phyloP scores from a whole-genome alignment of 2,888 invertebrate genomes.

The Drosophila diplacantha region DNA sequence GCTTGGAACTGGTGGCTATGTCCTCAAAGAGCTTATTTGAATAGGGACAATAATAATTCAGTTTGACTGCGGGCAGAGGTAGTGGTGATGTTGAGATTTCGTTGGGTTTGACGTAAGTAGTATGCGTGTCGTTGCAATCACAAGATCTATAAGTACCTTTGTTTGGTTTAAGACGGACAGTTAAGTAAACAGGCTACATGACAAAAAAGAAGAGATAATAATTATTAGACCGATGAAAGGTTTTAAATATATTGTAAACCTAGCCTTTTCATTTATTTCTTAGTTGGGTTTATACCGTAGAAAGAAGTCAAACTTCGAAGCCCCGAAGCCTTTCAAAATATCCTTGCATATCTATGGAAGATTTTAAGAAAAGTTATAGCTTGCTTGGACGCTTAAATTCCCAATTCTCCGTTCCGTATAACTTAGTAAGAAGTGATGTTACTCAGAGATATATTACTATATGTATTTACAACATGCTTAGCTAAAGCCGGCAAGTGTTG shows the following conservation, averaged over 20 bases:
- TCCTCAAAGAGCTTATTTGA: constrained; percentile 51
- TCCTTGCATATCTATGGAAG: constrained; percentile 17
- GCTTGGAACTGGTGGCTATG: constrained; percentile 23
- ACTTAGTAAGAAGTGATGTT: too few relatives aligned
- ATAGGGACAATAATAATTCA: constrained; percentile 47
- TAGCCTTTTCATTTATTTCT: background rate
- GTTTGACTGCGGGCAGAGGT: constrained; percentile 44
- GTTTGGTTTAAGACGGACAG: constrained; percentile 70
- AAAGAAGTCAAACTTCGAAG: constrained; percentile 11
- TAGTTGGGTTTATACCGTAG: background rate
- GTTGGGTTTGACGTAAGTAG: constrained; percentile 58
- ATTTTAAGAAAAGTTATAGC: background rate
- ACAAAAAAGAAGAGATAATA: constrained; percentile 47
- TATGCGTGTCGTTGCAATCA: constrained; percentile 62
- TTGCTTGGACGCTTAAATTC: background rate
- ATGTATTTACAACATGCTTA: constrained; percentile 23
- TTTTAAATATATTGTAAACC: constrained; percentile 12
- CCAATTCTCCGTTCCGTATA: background rate
- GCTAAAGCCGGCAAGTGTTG: constrained; percentile 2
- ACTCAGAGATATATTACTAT: background rate
- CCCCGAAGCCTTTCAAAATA: constrained; percentile 24
- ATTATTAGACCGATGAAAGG: constrained; percentile 40
- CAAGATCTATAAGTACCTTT: constrained; percentile 75
- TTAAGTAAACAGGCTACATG: constrained; percentile 75
- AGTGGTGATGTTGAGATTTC: constrained; percentile 59